A percentile compares a stretch with the other conserved stretches of the same genome.
Conservation (phyloP, 2,888 invertebrate genomes). For the Cinara cedri region DNA sequence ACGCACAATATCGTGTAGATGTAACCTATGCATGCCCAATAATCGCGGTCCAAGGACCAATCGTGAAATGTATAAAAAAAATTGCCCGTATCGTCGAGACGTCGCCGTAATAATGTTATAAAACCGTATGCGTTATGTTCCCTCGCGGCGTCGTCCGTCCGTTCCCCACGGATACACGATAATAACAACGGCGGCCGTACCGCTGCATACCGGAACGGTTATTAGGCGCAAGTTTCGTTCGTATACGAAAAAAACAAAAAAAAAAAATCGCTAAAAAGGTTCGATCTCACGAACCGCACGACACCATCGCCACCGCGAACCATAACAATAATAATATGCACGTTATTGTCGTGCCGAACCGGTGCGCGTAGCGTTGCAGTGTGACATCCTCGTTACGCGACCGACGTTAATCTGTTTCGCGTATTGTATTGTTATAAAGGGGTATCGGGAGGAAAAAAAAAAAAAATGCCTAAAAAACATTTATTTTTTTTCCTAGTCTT, state of each 20-base stretch:
- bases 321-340: too few species aligned
- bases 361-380: background rate
- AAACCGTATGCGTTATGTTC: too few species aligned
- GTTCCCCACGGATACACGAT: too few species aligned
- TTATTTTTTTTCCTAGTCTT: background rate
- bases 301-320: too few species aligned
- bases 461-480: constrained; percentile 5
- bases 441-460: background rate
- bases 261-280: background rate
- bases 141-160: too few species aligned
- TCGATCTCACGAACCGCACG: background rate
- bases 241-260: background rate
- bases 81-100: too few species aligned
- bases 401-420: constrained; percentile 38
- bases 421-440: too few species aligned
- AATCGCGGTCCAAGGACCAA: background rate
- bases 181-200: too few species aligned
- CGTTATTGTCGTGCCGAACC: background rate
- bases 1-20: too few species aligned
- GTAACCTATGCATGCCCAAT: too few species aligned
- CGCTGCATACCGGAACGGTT: background rate
- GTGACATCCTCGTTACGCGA: constrained; percentile 43
- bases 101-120: too few species aligned
- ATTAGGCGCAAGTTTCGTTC: background rate
- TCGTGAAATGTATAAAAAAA: background rate